Conservation (phyloP, 2,797 vertebrate species). For the Australoheros facetus region DNA sequence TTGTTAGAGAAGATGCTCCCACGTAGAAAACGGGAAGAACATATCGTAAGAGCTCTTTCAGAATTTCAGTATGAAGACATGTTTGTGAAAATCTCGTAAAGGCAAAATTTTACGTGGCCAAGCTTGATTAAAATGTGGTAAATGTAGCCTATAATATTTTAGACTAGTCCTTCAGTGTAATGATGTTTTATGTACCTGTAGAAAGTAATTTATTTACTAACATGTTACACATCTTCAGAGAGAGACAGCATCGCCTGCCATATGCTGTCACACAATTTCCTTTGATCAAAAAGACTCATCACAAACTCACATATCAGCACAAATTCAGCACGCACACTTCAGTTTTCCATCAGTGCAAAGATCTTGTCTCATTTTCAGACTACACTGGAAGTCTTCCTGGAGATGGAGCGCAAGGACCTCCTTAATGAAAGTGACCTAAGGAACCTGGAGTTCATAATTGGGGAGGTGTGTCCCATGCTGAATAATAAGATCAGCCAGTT, state of each 20-base stretch:
- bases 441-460: constrained; percentile 65
- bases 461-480: constrained; percentile 62
- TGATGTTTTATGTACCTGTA: background rate
- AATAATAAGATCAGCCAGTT: constrained; percentile 71
- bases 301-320: background rate
- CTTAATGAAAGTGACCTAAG: constrained; percentile 75
- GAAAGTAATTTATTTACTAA: too few relatives aligned
- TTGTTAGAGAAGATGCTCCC: constrained; percentile 63
- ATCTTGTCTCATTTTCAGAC: constrained; percentile 74
- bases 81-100: too few relatives aligned
- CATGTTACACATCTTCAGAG: too few relatives aligned
- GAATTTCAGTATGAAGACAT: background rate
- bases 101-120: too few relatives aligned
- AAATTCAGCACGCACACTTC: background rate
- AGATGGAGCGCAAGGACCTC: constrained; percentile 80
- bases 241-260: background rate
- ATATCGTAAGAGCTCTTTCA: constrained; percentile 70
- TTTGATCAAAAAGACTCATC: background rate
- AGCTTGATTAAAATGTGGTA: background rate
- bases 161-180: background rate
- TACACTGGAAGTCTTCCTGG: constrained; percentile 80
- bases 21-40: constrained; percentile 53
- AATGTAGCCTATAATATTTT: background rate
- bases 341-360: background rate
- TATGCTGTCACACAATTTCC: background rate